These are phyloP conservation scores for Oncopeltus fasciatus DNA, from an alignment of 1,140 invertebrate species.

Conservation along the genomic window DNA sequence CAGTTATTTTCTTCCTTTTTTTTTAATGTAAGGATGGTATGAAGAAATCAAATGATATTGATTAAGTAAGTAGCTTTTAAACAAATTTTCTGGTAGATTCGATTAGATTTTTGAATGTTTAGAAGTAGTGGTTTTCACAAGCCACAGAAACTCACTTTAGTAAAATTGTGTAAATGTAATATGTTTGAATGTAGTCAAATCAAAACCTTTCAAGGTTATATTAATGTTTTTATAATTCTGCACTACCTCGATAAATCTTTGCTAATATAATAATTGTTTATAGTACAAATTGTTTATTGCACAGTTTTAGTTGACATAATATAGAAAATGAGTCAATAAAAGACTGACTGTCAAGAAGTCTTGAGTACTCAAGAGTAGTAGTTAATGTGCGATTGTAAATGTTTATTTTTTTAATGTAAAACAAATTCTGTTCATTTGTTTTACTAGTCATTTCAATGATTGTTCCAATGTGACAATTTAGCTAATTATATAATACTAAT, in stretches of 20 bases:
- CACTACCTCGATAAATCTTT: background rate
- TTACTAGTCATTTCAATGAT: background rate
- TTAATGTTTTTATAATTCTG: background rate
- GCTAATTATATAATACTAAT: background rate
- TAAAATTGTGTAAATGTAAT: background rate
- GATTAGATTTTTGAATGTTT: background rate
- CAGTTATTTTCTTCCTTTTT: too few species aligned
- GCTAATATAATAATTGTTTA: background rate
- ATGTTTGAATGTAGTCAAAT: background rate
- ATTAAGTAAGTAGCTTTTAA: too few species aligned
- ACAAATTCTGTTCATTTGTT: background rate
- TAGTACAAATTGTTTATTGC: background rate
- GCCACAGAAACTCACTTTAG: background rate
- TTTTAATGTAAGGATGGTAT: too few species aligned
- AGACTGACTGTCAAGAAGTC: conserved; percentile 2
- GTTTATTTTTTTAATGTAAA: background rate
- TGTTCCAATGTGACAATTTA: background rate
- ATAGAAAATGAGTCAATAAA: background rate
- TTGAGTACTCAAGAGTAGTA: conserved; percentile 1
- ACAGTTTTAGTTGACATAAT: background rate
- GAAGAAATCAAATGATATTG: too few species aligned
- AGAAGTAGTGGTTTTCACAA: background rate
- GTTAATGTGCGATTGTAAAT: conserved; percentile 3
- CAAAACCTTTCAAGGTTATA: background rate
- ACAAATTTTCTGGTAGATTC: background rate